Conservation (phyloP, 1,140 invertebrate genomes). For the Microplitis mediator region DNA sequence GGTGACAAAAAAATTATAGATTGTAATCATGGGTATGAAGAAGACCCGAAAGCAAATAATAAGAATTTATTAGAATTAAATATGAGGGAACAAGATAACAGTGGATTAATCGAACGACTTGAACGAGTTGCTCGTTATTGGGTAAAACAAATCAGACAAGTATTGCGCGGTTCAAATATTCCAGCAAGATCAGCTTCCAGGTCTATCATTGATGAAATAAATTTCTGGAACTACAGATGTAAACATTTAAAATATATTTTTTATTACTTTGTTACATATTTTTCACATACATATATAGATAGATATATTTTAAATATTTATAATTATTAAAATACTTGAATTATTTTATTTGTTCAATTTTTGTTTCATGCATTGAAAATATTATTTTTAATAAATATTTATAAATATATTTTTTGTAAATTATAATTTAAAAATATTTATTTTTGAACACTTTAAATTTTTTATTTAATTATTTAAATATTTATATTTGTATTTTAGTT, state of each 20-base stretch:
- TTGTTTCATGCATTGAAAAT: too few species aligned
- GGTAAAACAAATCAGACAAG: conserved; percentile 81
- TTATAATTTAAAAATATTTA: not conserved
- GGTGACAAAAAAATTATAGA: not conserved
- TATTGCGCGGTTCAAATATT: conserved; percentile 65
- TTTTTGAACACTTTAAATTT: not conserved
- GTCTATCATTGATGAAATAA: conserved; percentile 78
- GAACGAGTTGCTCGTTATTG: conserved; percentile 83
- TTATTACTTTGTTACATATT: not conserved
- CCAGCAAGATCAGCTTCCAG: conserved; percentile 35
- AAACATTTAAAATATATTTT: conserved; percentile 36
- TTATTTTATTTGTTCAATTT: too few species aligned
- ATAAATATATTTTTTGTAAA: too few species aligned
- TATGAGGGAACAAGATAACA: not conserved
- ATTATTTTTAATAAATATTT: too few species aligned
- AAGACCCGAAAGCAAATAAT: conserved; percentile 39
- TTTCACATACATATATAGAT: not conserved
- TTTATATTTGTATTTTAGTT: conserved; percentile 63
- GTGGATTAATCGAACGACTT: conserved; percentile 75
- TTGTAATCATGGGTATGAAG: not conserved
- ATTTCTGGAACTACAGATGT: conserved; percentile 86
- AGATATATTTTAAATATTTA: not conserved
- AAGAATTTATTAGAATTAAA: conserved; percentile 50
- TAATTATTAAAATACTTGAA: too few species aligned
- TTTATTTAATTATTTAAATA: not conserved